These are phyloP conservation scores for Diarsia rubi DNA, from an alignment of 2,888 invertebrate genomes.

Conservation along the genomic window DNA sequence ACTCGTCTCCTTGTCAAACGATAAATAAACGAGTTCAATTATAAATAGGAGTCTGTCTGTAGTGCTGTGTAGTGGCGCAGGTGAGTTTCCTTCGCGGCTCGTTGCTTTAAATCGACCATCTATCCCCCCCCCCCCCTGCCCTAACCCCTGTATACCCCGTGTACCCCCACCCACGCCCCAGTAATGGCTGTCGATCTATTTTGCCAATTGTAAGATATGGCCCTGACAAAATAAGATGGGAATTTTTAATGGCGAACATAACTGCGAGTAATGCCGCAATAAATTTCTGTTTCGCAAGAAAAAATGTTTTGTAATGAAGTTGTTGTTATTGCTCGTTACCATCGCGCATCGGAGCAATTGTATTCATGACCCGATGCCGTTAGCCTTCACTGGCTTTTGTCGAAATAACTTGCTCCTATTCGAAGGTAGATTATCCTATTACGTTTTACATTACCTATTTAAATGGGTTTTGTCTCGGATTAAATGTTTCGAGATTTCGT, in stretches of 20 bases:
- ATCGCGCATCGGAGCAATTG: slow-evolving; percentile 60
- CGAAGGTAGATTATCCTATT: slow-evolving; percentile 58
- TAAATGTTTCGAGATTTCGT: slow-evolving; percentile 46
- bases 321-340: slow-evolving; percentile 63
- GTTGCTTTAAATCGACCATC: slow-evolving; percentile 67
- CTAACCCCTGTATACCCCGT: not conserved
- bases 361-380: slow-evolving; percentile 51
- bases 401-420: slow-evolving; percentile 47
- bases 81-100: slow-evolving; percentile 71
- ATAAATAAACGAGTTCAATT: slow-evolving; percentile 76
- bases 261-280: slow-evolving; percentile 75
- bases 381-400: slow-evolving; percentile 39
- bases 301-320: slow-evolving; percentile 72
- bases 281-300: slow-evolving; percentile 70
- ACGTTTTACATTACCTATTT: slow-evolving; percentile 61
- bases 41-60: slow-evolving; percentile 61
- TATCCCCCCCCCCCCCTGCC: slow-evolving; percentile 26
- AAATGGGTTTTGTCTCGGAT: slow-evolving; percentile 57
- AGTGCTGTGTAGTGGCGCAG: slow-evolving; percentile 67
- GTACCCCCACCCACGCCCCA: slow-evolving; percentile 44
- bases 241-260: slow-evolving; percentile 79
- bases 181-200: slow-evolving; percentile 79
- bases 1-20: slow-evolving; percentile 52
- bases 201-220: slow-evolving; percentile 79
- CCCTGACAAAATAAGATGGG: slow-evolving; percentile 79